Conservation (phyloP, 2,113 vertebrate species). For the Toxotes chatareus region DNA sequence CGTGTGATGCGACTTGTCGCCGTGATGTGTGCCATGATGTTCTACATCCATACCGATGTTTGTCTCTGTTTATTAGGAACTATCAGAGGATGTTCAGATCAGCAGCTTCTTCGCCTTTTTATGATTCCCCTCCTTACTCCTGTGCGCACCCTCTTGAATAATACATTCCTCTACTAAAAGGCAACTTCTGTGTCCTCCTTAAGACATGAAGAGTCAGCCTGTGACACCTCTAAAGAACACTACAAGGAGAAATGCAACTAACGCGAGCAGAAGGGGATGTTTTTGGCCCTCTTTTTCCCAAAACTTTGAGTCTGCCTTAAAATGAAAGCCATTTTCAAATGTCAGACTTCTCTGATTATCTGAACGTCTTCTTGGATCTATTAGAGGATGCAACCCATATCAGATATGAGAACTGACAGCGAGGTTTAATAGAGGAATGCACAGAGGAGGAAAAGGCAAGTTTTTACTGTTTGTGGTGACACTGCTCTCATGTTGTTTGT, state of each 20-base stretch:
- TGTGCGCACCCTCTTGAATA: slow-evolving; percentile 52
- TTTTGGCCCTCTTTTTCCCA: neutral
- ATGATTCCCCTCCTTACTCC: slow-evolving; percentile 48
- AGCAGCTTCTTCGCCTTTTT: slow-evolving; percentile 40
- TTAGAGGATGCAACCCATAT: neutral
- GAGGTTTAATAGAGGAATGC: neutral
- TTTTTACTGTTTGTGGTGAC: neutral
- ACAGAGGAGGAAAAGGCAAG: neutral
- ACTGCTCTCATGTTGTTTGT: neutral
- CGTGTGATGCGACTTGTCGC: slow-evolving; percentile 33
- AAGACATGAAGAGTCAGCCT: slow-evolving; percentile 21
- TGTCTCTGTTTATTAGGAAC: slow-evolving; percentile 55
- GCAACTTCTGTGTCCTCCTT: slow-evolving; percentile 34
- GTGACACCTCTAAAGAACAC: slow-evolving; percentile 10
- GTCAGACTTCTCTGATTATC: neutral
- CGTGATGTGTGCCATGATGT: slow-evolving; percentile 23
- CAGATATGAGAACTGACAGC: neutral
- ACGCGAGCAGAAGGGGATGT: neutral
- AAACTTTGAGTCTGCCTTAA: slow-evolving; percentile 17
- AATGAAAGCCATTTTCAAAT: neutral
- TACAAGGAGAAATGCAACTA: neutral
- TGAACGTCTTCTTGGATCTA: neutral
- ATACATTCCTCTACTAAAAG: slow-evolving; percentile 58
- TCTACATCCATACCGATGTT: slow-evolving; percentile 57
- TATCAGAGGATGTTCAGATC: slow-evolving; percentile 60